Conservation (phyloP, 2,888 invertebrate species). For the Andricus curvator region DNA sequence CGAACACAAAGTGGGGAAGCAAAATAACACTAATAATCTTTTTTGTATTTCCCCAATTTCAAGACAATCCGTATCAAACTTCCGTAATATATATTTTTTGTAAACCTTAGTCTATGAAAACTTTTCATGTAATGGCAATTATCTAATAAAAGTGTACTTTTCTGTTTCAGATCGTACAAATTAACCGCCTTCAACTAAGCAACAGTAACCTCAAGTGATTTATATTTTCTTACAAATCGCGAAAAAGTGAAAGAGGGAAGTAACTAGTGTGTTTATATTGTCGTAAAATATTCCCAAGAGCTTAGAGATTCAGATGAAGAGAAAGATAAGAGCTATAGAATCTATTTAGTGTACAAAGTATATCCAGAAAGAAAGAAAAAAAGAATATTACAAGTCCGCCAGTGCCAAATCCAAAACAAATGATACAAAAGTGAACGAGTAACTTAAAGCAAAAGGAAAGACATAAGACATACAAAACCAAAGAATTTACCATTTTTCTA, state of each 20-base stretch:
- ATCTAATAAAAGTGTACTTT: slow-evolving; percentile 44
- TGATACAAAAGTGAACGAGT: slow-evolving; percentile 50
- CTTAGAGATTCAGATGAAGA: slow-evolving; percentile 68
- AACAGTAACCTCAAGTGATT: slow-evolving; percentile 79
- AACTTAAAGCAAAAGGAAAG: slow-evolving; percentile 55
- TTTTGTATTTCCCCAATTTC: slow-evolving; percentile 5
- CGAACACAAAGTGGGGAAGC: background rate
- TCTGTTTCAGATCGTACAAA: slow-evolving; percentile 78
- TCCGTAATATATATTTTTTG: background rate
- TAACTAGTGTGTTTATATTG: slow-evolving; percentile 77
- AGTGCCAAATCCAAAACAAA: slow-evolving; percentile 76
- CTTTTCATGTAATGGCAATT: background rate
- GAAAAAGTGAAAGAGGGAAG: slow-evolving; percentile 57
- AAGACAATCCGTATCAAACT: background rate
- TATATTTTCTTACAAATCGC: slow-evolving; percentile 78
- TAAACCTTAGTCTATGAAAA: background rate
- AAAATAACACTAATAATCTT: slow-evolving; percentile 22
- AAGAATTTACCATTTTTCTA: slow-evolving; percentile 78
- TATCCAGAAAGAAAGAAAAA: slow-evolving; percentile 65
- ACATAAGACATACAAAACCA: slow-evolving; percentile 73
- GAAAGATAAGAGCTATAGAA: slow-evolving; percentile 67
- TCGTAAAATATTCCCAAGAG: slow-evolving; percentile 69
- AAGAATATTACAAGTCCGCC: slow-evolving; percentile 70
- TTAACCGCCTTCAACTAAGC: slow-evolving; percentile 78
- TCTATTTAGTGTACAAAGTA: slow-evolving; percentile 77